These are phyloP conservation scores for Aporrectodea caliginosa DNA, from an alignment of 1,140 invertebrate species.

Conservation along the genomic window DNA sequence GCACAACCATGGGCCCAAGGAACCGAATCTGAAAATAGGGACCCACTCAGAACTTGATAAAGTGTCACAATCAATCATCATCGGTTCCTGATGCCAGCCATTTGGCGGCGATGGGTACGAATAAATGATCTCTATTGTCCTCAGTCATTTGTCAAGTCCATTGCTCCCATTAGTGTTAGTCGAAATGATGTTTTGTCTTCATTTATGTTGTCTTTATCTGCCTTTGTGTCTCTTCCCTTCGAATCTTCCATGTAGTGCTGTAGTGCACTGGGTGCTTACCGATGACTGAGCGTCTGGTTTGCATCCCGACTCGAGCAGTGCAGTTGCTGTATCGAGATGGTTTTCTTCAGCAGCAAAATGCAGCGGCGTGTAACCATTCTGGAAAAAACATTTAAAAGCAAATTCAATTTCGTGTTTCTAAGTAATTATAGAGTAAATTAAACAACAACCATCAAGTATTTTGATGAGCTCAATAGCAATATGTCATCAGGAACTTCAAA, in stretches of 20 bases:
- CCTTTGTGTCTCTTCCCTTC: not conserved
- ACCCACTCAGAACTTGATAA: not conserved
- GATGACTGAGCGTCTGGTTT: not conserved
- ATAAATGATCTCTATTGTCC: no score
- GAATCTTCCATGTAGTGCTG: not conserved
- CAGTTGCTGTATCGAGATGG: constrained; percentile 89
- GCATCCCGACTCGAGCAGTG: constrained; percentile 70
- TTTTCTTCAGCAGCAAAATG: constrained; percentile 77
- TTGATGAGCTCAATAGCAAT: not conserved
- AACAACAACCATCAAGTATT: not conserved
- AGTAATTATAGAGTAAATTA: not conserved
- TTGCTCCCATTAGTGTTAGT: no score
- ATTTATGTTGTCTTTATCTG: not conserved
- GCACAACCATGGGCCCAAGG: not conserved
- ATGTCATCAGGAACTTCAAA: not conserved
- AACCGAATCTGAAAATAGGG: not conserved
- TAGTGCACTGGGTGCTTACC: not conserved
- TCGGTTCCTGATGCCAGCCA: no score
- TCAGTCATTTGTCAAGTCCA: no score
- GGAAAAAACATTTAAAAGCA: not conserved
- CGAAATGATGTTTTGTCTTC: no score
- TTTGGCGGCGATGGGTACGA: no score
- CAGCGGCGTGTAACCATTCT: constrained; percentile 93
- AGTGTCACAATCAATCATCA: not conserved
- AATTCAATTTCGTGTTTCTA: not conserved